These are phyloP conservation scores for Austrofundulus limnaeus DNA, from an alignment of 2,113 vertebrate genomes.

Conservation along the genomic window DNA sequence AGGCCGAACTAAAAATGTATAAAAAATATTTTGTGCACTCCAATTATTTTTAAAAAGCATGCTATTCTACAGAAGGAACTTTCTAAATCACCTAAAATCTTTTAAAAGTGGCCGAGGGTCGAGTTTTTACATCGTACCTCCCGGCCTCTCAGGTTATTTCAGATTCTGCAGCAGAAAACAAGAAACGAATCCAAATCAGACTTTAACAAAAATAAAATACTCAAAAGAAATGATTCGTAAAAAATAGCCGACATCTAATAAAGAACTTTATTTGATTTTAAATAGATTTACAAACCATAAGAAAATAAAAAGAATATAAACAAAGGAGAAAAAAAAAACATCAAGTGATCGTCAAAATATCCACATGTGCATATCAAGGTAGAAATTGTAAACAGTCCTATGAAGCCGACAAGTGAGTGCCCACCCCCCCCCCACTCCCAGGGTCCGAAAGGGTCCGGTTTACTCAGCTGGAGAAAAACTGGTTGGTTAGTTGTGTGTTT, in stretches of 20 bases:
- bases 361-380: conserved; percentile 74
- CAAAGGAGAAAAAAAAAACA: conserved; percentile 51
- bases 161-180: conserved; percentile 22
- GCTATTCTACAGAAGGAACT: no score
- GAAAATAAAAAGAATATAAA: conserved; percentile 63
- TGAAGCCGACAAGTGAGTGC: conserved; percentile 58
- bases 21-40: no score
- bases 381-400: conserved; percentile 77
- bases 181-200: background rate
- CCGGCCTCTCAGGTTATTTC: no score
- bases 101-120: no score
- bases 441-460: conserved; percentile 36
- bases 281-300: conserved; percentile 83
- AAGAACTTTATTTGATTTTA: conserved; percentile 83
- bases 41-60: no score
- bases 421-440: background rate
- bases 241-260: conserved; percentile 63
- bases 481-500: conserved; percentile 36
- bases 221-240: background rate
- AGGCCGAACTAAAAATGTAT: no score
- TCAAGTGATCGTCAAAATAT: conserved; percentile 75
- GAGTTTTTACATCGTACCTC: no score
- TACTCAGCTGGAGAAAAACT: conserved; percentile 42
- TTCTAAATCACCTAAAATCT: no score
- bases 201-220: background rate